Evolutionary conservation across 2,888 invertebrate genomes (phyloP), one percentile per base, ranked within the genome.

Genomic region (Ceramica pisi): DNA sequence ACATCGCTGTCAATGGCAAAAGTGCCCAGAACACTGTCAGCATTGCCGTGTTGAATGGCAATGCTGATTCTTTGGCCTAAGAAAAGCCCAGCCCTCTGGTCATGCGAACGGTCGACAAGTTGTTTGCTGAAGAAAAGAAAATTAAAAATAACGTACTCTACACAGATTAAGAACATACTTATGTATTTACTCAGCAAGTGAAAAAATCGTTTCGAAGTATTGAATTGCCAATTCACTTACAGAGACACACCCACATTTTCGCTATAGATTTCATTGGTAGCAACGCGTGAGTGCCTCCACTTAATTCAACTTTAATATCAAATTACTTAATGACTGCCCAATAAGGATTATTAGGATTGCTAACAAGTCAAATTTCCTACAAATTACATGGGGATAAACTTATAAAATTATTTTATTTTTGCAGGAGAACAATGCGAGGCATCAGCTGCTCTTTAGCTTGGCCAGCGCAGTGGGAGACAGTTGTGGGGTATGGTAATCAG

Each of bases 341-440:
- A 80, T 83, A 60, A 72, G 69, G 67, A 69, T 65, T 75, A 85
- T 82, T 85, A 85, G 76, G 75, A 48, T 53, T 56, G 67, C 72
- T 80, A 85, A 85, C 82, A 83, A 82, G 82, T 77, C 75, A 62
- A 77, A 83, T 81, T 75, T 78, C 53, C 50, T 71, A 71, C 61
- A 83, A 83, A 84, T 79, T 84, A 71, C 60, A 65, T 62, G 19
- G 51, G 65, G 56, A 82, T 82, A 80, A 67, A 80, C 61, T 80
- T 80, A 84, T 72, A 65, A 72, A 66, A 79, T 77, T 84, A 68
- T 66, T 48, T 41, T 78, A 69, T 80, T 80, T 70, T 77, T 63
- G 31, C 61, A 61, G 0, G 46, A 67, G 38, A 81, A 78, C 61
- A 76, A 80, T 80, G 14, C 26, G 48, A 72, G 16, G 51, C 23